These are phyloP conservation scores for Condylura cristata DNA, from an alignment of 2,113 vertebrate genomes.

Conservation along the genomic window DNA sequence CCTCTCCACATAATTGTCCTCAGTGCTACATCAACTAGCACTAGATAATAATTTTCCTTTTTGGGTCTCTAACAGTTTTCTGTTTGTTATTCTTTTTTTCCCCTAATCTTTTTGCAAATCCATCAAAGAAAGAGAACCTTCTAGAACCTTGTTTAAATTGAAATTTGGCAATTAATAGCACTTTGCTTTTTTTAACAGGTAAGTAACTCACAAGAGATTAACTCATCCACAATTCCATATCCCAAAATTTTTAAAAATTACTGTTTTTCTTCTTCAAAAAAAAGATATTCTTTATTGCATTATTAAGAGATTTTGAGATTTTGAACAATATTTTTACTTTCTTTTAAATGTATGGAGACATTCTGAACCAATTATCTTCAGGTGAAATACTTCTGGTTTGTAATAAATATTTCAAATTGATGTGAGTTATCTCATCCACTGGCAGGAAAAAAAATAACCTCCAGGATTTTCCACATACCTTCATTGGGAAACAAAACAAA, in stretches of 20 bases:
- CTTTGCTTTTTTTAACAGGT: neutral
- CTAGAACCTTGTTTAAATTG: neutral
- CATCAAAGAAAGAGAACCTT: neutral
- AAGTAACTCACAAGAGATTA: neutral
- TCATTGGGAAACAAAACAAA: neutral
- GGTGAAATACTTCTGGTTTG: neutral
- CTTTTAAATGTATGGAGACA: neutral
- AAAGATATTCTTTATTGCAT: neutral
- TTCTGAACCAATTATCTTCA: neutral
- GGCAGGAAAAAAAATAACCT: neutral
- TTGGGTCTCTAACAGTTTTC: conserved; percentile 1
- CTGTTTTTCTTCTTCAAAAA: neutral
- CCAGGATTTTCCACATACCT: neutral
- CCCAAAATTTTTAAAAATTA: neutral
- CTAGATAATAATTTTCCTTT: conserved; percentile 27
- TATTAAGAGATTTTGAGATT: neutral
- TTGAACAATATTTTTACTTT: conserved; percentile 1
- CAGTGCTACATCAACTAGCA: conserved; percentile 10
- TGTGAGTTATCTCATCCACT: neutral
- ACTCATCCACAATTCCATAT: neutral
- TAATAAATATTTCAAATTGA: neutral
- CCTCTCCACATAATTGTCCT: conserved; percentile 23
- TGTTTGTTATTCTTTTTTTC: conserved; percentile 4
- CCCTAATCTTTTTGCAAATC: neutral
- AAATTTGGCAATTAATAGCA: neutral